These are phyloP conservation scores for Magallana gigas DNA, from an alignment of 1,140 invertebrate genomes.

Conservation along the genomic window DNA sequence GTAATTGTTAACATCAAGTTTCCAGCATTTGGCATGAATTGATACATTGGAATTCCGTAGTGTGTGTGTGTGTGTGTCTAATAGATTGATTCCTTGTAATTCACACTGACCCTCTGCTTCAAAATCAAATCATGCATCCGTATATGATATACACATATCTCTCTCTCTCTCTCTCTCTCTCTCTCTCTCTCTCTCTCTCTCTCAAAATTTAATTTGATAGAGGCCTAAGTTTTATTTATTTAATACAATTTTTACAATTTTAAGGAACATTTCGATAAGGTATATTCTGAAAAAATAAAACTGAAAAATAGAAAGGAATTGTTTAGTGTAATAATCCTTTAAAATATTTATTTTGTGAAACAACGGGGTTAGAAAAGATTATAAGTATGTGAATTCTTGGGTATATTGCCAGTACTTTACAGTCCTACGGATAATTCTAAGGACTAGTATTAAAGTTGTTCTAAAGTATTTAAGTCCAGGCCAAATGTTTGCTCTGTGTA, in stretches of 20 bases:
- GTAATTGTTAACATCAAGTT: constrained; percentile 20
- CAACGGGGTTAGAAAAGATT: not conserved
- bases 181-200: too few species aligned
- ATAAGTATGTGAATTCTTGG: not conserved
- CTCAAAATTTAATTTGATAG: too few species aligned
- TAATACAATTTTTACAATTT: too few species aligned
- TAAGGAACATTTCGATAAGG: too few species aligned
- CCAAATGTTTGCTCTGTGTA: constrained; percentile 37
- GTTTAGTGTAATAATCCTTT: not conserved
- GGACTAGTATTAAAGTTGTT: constrained; percentile 36
- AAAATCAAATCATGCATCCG: too few species aligned
- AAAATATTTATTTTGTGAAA: constrained; percentile 24
- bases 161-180: too few species aligned
- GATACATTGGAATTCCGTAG: not conserved
- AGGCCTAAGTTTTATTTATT: too few species aligned
- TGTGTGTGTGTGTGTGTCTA: not conserved
- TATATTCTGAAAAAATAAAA: too few species aligned
- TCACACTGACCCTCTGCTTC: not conserved
- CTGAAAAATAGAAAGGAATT: too few species aligned
- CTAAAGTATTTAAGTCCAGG: constrained; percentile 33
- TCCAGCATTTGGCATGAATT: constrained; percentile 23
- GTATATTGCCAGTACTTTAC: constrained; percentile 1
- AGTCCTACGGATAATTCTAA: not conserved
- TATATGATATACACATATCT: too few species aligned
- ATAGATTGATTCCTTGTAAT: not conserved